Base-by-base conservation (phyloP, 1,140 invertebrate species). In the Gonatopus flavifemur region DNA sequence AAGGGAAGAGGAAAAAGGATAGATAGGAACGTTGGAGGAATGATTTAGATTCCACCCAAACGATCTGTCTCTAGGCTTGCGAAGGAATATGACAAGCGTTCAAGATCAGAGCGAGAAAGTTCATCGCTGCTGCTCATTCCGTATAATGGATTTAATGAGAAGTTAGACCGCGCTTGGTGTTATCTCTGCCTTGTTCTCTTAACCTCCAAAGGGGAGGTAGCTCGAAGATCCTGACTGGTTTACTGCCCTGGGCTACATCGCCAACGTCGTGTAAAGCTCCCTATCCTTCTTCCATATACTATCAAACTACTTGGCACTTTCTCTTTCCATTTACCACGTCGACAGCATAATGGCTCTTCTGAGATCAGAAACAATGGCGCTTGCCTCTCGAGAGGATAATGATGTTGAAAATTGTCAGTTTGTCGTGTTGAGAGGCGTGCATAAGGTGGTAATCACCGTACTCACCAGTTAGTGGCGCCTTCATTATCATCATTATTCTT, bases 21-120 rank as follows among this genome's bases (percentile, higher is more conserved):
- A n/a, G n/a, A n/a, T n/a, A n/a, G n/a, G n/a, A n/a, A n/a, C n/a
- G n/a, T n/a, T n/a, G n/a, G n/a, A n/a, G n/a, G n/a, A n/a, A 66
- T 66, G 57, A 66, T 66, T 66, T 66, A 66, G 62, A 66, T 66
- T 66, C 59, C 64, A 59, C 39, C 57, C 62, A 66, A 66, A 64
- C 62, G 62, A 66, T 66, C 62, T 60, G 62, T 66, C n/a, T n/a
- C 64, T 57, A 62, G 56, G 53, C 56, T 38, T 33, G n/a, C 15
- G 6, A 33, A 13, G 7, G 32, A 13, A n/a, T 7, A 38, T 40
- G 49, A 52, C 40, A 31, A 33, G 50, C 31, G 50, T 48, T 47
- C 48, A 36, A n/a, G 47, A 42, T 62, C 62, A 51, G n/a, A n/a
- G n/a, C n/a, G n/a, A n/a, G n/a, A n/a, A n/a, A 62, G 54, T 66